Evolutionary conservation across 2,888 invertebrate genomes (phyloP), one percentile per base, ranked within the genome.

Genomic region (Yponomeuta malinellus): DNA sequence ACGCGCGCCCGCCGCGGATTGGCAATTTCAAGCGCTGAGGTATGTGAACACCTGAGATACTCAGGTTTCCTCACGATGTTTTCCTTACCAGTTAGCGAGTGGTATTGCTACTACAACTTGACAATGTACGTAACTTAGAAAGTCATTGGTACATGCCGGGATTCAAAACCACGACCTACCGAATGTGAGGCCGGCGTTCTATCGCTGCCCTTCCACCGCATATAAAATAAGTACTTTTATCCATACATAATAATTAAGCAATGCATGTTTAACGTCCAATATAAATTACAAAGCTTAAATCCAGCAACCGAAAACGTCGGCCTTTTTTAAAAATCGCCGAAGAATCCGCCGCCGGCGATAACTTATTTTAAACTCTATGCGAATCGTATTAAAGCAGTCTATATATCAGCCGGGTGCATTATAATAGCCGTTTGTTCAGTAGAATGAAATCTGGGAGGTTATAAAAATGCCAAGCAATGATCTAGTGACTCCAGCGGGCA

Each of bases 401-500:
- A 59, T 59, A 59, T 59, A 59, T 59, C 52, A 59, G 52, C 15
- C 15, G 52, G 5, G 52, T 59, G 48, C 33, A 59, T 69, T 69
- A 69, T 69, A 69, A 69, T 69, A 69, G 69, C 52, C 52, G 69
- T 69, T 69, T 69, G 69, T 69, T 69, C 69, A 52, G 23, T 59
- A 52, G 69, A 69, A 69, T 52, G 69, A 69, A 69, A 69, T 69
- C 69, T 69, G 69, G 29, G 69, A 69, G 69, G 52, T 29, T 37
- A 69, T 69, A 69, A 69, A 69, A 69, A 48, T 69, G 69, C 69
- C 69, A 69, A 69, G 69, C 69, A 63, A 69, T 69, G 69, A 69
- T 52, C 48, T 69, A 69, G 33, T 69, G 15, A 69, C 59, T 52
- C 33, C 31, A 2, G 1, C 65, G 12, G 10, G 31, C 1, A 33